Base-by-base conservation (phyloP, 2,888 invertebrate species). In the Acronicta psi region DNA sequence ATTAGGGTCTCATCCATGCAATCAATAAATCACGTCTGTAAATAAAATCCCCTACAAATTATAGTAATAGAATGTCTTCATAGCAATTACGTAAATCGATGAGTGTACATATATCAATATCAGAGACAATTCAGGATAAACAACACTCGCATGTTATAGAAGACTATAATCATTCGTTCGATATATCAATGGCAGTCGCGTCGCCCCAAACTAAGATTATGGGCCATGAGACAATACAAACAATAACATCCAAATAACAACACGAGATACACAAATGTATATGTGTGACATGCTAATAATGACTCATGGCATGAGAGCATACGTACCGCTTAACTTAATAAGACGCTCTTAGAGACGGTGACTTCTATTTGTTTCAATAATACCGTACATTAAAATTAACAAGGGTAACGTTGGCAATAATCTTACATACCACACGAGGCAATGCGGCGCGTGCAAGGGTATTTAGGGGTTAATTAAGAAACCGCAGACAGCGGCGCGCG, bases 381-480 rank as follows among this genome's bases (percentile, higher is more conserved):
- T 85, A 87, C 80, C 80, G 80, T 83, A 88, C 86, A 91, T 91
- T 91, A 89, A 89, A 90, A 92, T 91, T 88, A 92, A 89, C 89
- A 88, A 88, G 86, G 87, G 89, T 86, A 87, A 85, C 83, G 87
- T 86, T 85, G 82, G 85, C 87, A 91, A 91, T 93, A 91, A 92
- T 93, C 92, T 89, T 86, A 84, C 85, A 88, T 79, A 83, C 89
- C 87, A 79, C 86, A 85, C 75, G 80, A 75, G 77, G 82, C 81
- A 70, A 76, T 83, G 81, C 75, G 85, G 84, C 78, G 82, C 81
- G 84, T 86, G 86, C 88, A 83, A 79, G 85, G 88, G 91, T 90
- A 92, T 91, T 93, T 92, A 89, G 88, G 87, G 93, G 93, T 93
- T 93, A 93, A 93, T 93, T 93, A 93, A 91, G 92, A 86, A 91